These are phyloP conservation scores for Cybosia mesomella DNA, from an alignment of 2,888 invertebrate genomes.

Conservation along the genomic window DNA sequence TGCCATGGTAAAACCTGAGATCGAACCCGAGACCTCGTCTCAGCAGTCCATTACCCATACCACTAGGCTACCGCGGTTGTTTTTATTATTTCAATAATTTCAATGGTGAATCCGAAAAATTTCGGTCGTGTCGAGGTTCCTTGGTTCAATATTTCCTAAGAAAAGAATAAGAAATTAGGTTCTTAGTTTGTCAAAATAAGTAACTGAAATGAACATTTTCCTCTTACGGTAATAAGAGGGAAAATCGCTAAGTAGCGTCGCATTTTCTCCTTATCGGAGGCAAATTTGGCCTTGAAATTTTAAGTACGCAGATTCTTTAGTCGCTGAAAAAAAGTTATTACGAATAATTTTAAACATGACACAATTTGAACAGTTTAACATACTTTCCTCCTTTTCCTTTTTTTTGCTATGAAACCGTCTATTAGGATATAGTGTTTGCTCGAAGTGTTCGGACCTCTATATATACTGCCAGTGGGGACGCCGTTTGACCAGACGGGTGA, in stretches of 20 bases:
- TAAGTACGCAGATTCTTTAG: constrained; percentile 4
- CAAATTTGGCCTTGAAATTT: constrained; percentile 9
- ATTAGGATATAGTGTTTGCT: neutral
- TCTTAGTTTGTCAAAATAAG: constrained; percentile 8
- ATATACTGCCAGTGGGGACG: too few species aligned
- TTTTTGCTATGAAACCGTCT: neutral
- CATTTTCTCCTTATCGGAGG: neutral
- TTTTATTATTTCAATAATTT: too few species aligned
- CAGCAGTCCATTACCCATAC: too few species aligned
- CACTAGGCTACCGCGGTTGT: too few species aligned
- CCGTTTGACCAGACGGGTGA: too few species aligned
- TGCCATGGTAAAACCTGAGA: too few species aligned
- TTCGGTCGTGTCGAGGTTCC: neutral
- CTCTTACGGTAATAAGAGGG: constrained; percentile 9
- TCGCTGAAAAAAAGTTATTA: neutral
- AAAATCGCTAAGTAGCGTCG: constrained; percentile 9
- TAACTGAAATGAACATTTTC: constrained; percentile 6
- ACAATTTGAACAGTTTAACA: neutral
- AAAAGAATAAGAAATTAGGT: constrained; percentile 1
- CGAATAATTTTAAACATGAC: neutral
- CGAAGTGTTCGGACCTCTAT: too few species aligned
- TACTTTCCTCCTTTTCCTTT: neutral
- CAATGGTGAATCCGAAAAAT: too few species aligned
- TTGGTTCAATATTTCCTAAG: constrained; percentile 1
- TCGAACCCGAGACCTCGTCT: too few species aligned